Evolutionary conservation across 1,140 invertebrate species (phyloP).

Genomic region (Aphelenchoides fujianensis): DNA sequence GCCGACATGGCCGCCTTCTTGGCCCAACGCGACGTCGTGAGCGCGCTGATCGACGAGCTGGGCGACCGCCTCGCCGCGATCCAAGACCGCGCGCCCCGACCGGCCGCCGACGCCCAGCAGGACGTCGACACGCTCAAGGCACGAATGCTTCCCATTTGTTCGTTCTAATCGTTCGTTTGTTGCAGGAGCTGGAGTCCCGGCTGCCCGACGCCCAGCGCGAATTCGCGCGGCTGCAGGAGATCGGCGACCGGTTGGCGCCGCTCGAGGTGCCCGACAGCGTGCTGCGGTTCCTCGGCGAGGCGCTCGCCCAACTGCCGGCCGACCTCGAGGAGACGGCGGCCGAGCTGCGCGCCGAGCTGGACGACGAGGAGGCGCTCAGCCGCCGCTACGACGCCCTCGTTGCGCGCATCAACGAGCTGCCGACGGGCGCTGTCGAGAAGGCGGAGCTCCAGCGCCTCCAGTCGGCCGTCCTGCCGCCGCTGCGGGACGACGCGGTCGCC

Average conservation of each 20-base stretch:
- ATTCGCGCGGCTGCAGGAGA: not conserved
- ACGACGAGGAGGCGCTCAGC: not conserved
- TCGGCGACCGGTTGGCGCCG: not conserved
- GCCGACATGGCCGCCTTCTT: not conserved
- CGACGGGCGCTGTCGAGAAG: not conserved
- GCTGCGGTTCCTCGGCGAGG: not conserved
- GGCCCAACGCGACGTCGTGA: constrained; percentile 1
- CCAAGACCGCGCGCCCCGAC: not conserved
- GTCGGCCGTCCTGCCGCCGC: not conserved
- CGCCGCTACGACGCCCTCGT: constrained; percentile 1
- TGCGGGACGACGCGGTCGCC: not conserved
- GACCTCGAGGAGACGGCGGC: constrained; percentile 1
- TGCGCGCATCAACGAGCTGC: not conserved
- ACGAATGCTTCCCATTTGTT: not conserved
- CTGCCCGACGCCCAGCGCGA: not conserved
- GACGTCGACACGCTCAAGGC: not conserved
- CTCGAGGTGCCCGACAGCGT: not conserved
- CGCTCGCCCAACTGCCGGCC: not conserved
- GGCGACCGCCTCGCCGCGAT: not conserved
- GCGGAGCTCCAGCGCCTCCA: not conserved
- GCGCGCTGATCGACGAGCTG: not conserved
- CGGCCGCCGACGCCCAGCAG: not conserved
- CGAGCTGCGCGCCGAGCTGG: too few relatives aligned
- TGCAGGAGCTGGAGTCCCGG: not conserved
- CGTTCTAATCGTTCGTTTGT: not conserved